phyloP scores from a whole-genome alignment of 1,140 invertebrate species.

The Samia ricini region DNA sequence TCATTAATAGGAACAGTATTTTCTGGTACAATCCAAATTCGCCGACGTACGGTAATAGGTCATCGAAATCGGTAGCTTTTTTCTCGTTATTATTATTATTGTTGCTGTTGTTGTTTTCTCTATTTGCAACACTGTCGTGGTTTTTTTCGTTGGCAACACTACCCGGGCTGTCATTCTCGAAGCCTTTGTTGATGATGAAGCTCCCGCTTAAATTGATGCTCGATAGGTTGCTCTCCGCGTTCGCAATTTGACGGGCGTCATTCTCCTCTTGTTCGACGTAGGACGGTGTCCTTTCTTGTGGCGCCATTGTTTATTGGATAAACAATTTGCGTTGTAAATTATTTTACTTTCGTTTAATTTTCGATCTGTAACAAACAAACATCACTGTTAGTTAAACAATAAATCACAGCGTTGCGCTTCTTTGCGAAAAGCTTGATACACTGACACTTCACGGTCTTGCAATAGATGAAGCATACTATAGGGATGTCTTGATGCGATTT shows the following conservation, averaged over 20 bases:
- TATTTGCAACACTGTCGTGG: conserved; percentile 1
- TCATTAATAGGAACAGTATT: conserved; percentile 90
- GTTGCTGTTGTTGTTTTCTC: no score
- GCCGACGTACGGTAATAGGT: conserved; percentile 86
- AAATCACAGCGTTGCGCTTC: not conserved
- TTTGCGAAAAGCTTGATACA: no score
- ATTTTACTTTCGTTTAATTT: conserved; percentile 26
- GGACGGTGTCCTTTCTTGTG: conserved; percentile 64
- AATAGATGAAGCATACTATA: no score
- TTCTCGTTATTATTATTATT: conserved; percentile 38
- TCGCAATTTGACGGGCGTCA: conserved; percentile 48
- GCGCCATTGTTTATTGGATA: conserved; percentile 52
- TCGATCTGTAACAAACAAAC: conserved; percentile 49
- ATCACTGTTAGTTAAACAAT: not conserved
- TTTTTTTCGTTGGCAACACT: conserved; percentile 17
- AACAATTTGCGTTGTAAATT: conserved; percentile 39
- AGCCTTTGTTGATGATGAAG: conserved; percentile 58
- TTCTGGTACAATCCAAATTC: conserved; percentile 94
- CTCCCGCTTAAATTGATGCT: conserved; percentile 52
- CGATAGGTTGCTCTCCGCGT: conserved; percentile 53
- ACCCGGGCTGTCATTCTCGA: conserved; percentile 37
- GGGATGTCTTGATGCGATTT: no score
- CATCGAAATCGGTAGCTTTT: conserved; percentile 65
- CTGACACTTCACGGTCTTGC: no score
- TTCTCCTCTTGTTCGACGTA: conserved; percentile 47